Evolutionary conservation across 2,888 invertebrate genomes (phyloP).

Genomic region (Caenorhabditis virilis): DNA sequence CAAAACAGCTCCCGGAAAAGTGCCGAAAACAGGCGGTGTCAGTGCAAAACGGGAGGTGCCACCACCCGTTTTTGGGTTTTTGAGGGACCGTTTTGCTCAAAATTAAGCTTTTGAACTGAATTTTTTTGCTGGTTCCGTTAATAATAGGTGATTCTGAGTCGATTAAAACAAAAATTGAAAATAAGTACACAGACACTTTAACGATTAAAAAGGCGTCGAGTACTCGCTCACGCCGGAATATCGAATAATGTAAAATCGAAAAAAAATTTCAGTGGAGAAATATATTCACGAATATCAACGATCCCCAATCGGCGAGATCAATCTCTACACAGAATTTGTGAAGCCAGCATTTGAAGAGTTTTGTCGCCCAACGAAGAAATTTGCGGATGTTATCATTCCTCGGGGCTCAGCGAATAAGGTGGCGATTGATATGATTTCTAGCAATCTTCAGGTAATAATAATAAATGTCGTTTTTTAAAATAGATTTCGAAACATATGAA

Average conservation of each 20-base stretch:
- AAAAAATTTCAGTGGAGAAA: conserved; percentile 12
- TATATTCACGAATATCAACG: conserved; percentile 25
- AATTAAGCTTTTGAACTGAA: no score
- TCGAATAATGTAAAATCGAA: neutral
- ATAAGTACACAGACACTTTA: no score
- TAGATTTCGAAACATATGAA: no score
- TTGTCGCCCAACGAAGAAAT: conserved; percentile 88
- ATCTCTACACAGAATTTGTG: conserved; percentile 76
- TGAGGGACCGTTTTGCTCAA: no score
- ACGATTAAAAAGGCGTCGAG: neutral
- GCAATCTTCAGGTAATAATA: conserved; percentile 91
- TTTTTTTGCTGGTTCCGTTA: no score
- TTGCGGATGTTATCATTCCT: conserved; percentile 98
- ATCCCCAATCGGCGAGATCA: conserved; percentile 72
- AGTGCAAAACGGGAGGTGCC: no score
- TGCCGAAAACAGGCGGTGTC: no score
- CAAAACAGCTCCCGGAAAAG: no score
- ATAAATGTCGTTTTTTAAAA: no score
- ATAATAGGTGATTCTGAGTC: no score
- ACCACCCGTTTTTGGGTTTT: no score
- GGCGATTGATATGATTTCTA: conserved; percentile 94
- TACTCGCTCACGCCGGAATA: neutral
- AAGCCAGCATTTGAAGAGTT: conserved; percentile 94
- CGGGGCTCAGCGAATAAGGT: conserved; percentile 94
- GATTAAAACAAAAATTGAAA: no score